These are phyloP conservation scores for Archilochus colubris DNA, from an alignment of 2,113 vertebrate genomes.

Conservation along the genomic window DNA sequence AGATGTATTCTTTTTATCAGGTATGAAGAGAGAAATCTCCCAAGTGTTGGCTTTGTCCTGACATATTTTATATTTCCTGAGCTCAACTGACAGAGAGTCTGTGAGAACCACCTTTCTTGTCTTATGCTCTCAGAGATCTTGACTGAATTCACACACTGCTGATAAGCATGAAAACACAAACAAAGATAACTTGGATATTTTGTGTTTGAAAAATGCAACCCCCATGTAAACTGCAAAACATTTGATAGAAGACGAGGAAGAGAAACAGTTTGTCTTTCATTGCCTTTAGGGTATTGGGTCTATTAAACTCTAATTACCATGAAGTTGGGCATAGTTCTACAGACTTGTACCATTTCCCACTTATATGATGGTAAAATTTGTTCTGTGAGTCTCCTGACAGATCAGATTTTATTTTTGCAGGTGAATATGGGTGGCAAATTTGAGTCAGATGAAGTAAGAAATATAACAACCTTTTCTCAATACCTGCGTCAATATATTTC, in stretches of 20 bases:
- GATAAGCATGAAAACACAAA: not conserved
- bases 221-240: not conserved
- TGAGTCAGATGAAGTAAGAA: not conserved
- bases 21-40: not conserved
- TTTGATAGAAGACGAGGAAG: not conserved
- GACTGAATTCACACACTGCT: not conserved
- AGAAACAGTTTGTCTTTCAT: not conserved
- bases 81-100: not conserved
- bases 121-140: not conserved
- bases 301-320: not conserved
- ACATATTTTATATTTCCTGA: not conserved
- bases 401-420: not conserved
- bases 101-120: not conserved
- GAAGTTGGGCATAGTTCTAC: not conserved
- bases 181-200: not conserved
- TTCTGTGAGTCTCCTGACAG: not conserved
- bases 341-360: rapidly evolving
- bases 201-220: not conserved
- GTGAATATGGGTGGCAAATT: not conserved
- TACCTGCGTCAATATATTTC: not conserved
- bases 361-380: not conserved
- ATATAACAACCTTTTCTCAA: not conserved
- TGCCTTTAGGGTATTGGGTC: not conserved
- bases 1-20: not conserved
- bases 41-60: not conserved